phyloP scores from a whole-genome alignment of 1,140 invertebrate genomes.

The Caerostris darwini region DNA sequence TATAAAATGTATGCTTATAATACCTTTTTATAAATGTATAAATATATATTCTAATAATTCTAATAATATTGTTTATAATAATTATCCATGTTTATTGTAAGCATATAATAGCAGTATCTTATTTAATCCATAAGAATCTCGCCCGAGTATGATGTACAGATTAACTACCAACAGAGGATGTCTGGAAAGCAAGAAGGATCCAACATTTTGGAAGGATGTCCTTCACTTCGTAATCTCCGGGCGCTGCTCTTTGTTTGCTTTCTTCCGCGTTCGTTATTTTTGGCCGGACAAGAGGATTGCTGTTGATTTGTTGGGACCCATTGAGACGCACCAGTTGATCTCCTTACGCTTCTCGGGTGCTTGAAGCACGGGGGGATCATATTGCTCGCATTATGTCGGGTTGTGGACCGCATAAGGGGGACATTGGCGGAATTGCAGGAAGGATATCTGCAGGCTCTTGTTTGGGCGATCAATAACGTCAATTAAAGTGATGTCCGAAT shows the following conservation, averaged over 20 bases:
- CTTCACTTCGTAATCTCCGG: constrained; percentile 10
- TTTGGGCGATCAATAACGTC: too few relatives aligned
- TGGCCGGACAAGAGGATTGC: constrained; percentile 21
- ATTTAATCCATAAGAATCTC: background rate
- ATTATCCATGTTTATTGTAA: too few relatives aligned
- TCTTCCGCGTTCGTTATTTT: constrained; percentile 26
- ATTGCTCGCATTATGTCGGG: constrained; percentile 47
- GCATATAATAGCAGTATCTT: too few relatives aligned
- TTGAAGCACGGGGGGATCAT: constrained; percentile 28
- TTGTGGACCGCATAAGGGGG: constrained; percentile 19
- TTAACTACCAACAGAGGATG: background rate
- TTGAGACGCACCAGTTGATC: constrained; percentile 58
- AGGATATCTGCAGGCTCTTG: background rate
- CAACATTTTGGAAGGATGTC: background rate
- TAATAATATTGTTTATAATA: too few relatives aligned
- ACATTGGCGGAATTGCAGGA: background rate
- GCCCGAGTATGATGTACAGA: background rate
- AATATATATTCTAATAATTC: too few relatives aligned
- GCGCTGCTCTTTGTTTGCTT: constrained; percentile 6
- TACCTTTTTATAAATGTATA: too few relatives aligned
- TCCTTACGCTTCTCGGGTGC: constrained; percentile 4
- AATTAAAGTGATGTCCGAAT: too few relatives aligned
- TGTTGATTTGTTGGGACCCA: constrained; percentile 57
- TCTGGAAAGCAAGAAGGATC: background rate
- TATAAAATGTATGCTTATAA: too few relatives aligned